Percentiles rank a stretch among this genome's conserved stretches.
Conservation (phyloP, 2,113 vertebrate genomes). For the Leucoraja erinaceus region DNA sequence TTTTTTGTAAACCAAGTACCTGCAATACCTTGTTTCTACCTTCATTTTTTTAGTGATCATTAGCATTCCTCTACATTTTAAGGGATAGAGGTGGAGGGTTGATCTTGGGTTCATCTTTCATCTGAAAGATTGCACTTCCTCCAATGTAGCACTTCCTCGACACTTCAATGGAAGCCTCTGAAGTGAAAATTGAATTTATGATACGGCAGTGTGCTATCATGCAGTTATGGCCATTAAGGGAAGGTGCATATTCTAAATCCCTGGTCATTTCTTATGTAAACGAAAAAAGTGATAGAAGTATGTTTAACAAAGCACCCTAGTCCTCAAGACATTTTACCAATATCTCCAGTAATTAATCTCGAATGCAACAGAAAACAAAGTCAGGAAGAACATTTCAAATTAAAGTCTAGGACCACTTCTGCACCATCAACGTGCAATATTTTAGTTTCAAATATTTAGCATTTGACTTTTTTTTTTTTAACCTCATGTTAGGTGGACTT, state of each 20-base stretch:
- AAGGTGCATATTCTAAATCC: not conserved
- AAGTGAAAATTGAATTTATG: no score
- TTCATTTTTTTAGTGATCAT: no score
- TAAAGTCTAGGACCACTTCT: not conserved
- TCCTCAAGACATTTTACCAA: not conserved
- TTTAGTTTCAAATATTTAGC: not conserved
- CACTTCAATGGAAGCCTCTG: no score
- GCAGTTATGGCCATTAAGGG: not conserved
- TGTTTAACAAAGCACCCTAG: not conserved
- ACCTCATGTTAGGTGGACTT: not conserved
- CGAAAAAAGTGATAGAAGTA: not conserved
- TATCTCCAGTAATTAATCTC: not conserved
- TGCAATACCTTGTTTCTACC: no score
- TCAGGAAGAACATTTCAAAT: not conserved
- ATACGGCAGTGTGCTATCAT: no score
- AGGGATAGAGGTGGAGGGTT: no score
- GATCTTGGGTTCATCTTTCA: no score
- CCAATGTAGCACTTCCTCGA: no score
- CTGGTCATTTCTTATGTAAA: not conserved
- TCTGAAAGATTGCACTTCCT: no score
- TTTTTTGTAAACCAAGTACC: no score
- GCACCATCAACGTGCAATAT: not conserved
- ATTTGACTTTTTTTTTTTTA: not conserved
- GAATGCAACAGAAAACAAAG: not conserved
- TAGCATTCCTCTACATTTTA: no score